Conservation (phyloP, 2,797 vertebrate genomes). For the Nyctalus aviator region DNA sequence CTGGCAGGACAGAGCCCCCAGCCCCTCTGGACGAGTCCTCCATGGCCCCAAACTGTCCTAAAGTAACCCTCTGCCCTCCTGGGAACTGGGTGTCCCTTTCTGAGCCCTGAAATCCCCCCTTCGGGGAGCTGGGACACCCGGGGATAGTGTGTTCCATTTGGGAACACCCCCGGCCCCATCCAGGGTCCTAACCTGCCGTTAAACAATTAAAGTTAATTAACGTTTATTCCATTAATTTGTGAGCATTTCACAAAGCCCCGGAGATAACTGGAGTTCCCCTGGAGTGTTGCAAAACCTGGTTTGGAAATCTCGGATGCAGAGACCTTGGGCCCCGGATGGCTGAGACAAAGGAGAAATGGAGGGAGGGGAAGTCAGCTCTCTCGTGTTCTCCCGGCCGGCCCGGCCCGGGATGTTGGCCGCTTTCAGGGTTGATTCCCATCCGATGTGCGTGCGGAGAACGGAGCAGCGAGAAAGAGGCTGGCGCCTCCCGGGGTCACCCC, state of each 20-base stretch:
- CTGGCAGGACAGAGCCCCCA: neutral
- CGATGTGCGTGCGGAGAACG: neutral
- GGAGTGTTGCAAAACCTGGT: slow-evolving; percentile 60
- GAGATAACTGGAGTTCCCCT: slow-evolving; percentile 43
- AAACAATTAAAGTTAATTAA: slow-evolving; percentile 61
- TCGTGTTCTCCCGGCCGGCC: neutral
- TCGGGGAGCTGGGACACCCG: neutral
- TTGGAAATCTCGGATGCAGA: slow-evolving; percentile 58
- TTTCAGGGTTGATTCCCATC: neutral
- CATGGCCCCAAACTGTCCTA: neutral
- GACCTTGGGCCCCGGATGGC: neutral
- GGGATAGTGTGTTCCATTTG: neutral
- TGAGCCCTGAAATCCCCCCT: neutral
- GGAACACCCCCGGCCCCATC: neutral
- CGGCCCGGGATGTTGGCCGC: neutral
- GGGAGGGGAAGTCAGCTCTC: neutral
- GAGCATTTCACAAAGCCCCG: slow-evolving; percentile 58
- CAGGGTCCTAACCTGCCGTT: slow-evolving; percentile 51
- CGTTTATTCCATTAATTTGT: slow-evolving; percentile 28
- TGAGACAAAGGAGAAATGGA: slow-evolving; percentile 45
- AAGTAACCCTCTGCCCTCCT: neutral
- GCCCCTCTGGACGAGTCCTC: neutral
- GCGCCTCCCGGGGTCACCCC: neutral
- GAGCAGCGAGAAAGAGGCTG: neutral
- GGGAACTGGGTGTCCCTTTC: neutral